Evolutionary conservation across 2,113 vertebrate genomes (phyloP).

Genomic region (Epinephelus moara): DNA sequence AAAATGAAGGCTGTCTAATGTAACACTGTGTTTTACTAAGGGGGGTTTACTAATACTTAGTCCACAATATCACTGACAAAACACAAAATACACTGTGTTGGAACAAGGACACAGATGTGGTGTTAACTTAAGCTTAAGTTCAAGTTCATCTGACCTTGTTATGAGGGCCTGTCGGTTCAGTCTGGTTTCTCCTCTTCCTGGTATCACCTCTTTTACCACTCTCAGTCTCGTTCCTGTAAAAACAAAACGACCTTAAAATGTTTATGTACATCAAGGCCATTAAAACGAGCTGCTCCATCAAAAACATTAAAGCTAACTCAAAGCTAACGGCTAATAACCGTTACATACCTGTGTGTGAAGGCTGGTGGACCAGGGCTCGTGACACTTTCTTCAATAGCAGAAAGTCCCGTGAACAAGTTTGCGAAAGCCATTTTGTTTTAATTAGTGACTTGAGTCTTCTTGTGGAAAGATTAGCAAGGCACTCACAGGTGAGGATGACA

Average conservation of each 20-base stretch:
- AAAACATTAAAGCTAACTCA: background rate
- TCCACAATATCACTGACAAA: no score
- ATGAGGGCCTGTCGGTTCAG: background rate
- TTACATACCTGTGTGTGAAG: constrained; percentile 31
- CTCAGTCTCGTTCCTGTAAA: constrained; percentile 21
- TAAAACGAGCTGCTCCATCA: background rate
- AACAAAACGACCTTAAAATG: background rate
- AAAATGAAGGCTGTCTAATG: background rate
- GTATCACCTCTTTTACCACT: background rate
- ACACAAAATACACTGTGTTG: background rate
- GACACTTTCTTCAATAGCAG: background rate
- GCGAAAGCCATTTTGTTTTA: constrained; percentile 60
- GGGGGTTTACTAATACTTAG: background rate
- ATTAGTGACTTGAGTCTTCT: background rate
- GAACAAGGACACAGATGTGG: background rate
- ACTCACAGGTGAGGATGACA: no score
- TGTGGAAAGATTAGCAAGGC: background rate
- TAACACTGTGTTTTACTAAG: no score
- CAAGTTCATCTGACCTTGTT: constrained; percentile 36
- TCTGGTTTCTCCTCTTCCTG: constrained; percentile 46
- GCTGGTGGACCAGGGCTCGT: background rate
- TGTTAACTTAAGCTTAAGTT: background rate
- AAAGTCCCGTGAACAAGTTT: constrained; percentile 62
- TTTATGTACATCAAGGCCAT: background rate
- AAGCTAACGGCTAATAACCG: background rate